Evolutionary conservation across 2,888 invertebrate genomes (phyloP).

Genomic region (Dioctria rufipes): DNA sequence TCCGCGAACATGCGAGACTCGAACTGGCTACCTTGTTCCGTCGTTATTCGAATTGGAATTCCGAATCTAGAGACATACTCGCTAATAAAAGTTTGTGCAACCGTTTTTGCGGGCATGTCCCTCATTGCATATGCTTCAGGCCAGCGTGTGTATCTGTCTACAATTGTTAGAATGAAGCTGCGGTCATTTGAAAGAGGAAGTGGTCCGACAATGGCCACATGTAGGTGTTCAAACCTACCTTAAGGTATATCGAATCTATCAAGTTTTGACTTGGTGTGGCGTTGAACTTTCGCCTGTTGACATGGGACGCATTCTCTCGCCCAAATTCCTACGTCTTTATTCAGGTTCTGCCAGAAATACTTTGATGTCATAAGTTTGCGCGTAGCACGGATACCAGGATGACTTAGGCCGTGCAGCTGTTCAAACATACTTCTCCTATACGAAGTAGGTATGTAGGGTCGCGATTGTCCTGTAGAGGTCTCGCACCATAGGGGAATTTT

Average conservation of each 20-base stretch:
- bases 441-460: background rate
- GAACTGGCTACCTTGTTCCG: slow-evolving; percentile 11
- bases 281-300: background rate
- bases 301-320: slow-evolving; percentile 54
- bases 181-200: background rate
- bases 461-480: background rate
- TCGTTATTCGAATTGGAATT: background rate
- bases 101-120: background rate
- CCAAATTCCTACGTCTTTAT: slow-evolving; percentile 7
- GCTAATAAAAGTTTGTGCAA: too few relatives aligned
- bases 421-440: background rate
- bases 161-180: background rate
- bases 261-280: background rate
- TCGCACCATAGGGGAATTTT: background rate
- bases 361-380: background rate
- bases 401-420: background rate
- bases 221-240: slow-evolving; percentile 20
- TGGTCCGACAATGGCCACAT: background rate
- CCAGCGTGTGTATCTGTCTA: background rate
- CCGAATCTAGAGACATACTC: too few relatives aligned
- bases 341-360: slow-evolving; percentile 31
- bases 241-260: background rate
- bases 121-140: background rate
- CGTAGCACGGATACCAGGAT: background rate
- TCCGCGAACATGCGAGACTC: background rate